Evolutionary conservation across 2,888 invertebrate species (phyloP), one percentile per base, ranked within the genome.

Genomic region (Drosophila setosimentum): DNA sequence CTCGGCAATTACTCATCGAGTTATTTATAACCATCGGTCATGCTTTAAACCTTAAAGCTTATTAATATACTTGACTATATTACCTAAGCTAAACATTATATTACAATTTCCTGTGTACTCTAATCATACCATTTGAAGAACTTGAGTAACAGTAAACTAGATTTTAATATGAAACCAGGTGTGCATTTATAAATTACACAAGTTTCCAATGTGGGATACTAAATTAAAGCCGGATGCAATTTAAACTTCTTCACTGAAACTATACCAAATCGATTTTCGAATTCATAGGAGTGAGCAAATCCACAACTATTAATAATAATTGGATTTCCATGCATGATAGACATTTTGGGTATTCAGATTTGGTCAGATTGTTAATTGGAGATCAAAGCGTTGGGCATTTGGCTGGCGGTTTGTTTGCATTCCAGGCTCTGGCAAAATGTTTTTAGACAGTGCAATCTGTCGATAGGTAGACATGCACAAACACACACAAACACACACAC

Each of bases 331-430:
- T 50, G 53, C 64, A 10, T 50, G 49, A 29, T 60, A 55, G 50
- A 59, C 54, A 84, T 71, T 76, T 32, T 53, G 63, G 68, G 55
- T 45, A 50, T 69, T 68, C 66, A 37, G 55, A 53, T 50, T 65
- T 49, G 67, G 50, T 37, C 53, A 64, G 62, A 42, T 77, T 66
- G 62, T 79, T 87, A 83, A 82, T 87, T 85, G 82, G 78, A 53
- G 69, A 54, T 68, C 73, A 80, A 76, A 82, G 75, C 79, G 59
- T 73, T 69, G 75, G 73, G 80, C 68, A 68, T 73, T 80, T 70
- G 68, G 68, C 68, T 67, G 64, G 32, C 72, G 24, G 58, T 59
- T 85, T 82, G 80, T 85, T 80, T 82, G 80, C 54, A 24, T 50
- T 80, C 64, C 64, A 69, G 74, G 63, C 48, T 54, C 57, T 30